phyloP scores from a whole-genome alignment of 2,797 vertebrate genomes.

The Acanthornis magna region DNA sequence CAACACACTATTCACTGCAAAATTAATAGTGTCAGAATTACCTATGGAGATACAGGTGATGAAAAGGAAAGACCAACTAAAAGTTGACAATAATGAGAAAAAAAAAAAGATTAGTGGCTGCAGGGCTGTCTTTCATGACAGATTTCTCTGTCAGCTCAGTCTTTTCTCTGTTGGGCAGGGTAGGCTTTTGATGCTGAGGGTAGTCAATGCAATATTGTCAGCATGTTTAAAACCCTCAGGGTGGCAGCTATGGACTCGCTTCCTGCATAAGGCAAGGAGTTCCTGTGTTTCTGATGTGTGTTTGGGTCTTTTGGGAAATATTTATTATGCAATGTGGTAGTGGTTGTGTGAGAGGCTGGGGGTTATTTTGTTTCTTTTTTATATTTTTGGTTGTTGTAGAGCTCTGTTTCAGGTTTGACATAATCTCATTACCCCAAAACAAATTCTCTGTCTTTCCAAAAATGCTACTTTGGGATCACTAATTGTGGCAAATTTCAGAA shows the following conservation, averaged over 20 bases:
- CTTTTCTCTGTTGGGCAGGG: background rate
- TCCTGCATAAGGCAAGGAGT: background rate
- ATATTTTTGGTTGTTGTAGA: background rate
- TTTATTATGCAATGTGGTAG: background rate
- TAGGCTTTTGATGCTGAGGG: background rate
- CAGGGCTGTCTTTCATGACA: background rate
- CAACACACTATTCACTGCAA: background rate
- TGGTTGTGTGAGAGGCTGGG: fast-evolving
- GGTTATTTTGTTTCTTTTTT: fast-evolving
- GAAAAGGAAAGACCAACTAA: background rate
- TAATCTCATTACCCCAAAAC: background rate
- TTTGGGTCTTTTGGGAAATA: background rate
- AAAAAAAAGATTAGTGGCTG: background rate
- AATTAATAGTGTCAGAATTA: background rate
- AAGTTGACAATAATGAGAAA: background rate
- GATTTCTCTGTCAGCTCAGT: background rate
- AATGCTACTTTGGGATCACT: background rate
- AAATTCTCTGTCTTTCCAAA: background rate
- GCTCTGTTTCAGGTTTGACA: background rate
- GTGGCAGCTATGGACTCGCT: background rate
- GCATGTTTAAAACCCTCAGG: background rate
- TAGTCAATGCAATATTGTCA: background rate
- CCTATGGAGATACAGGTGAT: background rate
- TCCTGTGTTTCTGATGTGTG: background rate
- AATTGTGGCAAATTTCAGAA: background rate